These are phyloP conservation scores for Progne subis DNA, from an alignment of 2,113 vertebrate species.

Conservation along the genomic window DNA sequence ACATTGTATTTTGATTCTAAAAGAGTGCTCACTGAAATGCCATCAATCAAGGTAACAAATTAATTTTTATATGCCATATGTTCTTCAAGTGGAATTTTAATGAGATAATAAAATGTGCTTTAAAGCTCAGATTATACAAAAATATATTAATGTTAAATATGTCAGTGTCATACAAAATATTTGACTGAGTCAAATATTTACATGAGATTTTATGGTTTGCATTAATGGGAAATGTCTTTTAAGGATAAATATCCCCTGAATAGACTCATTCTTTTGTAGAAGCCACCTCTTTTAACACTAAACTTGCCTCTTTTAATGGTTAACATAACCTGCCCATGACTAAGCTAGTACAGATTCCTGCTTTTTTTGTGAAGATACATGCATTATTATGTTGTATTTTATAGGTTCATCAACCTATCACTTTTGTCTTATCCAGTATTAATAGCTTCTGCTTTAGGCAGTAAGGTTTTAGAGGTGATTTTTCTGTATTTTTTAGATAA, in stretches of 20 bases:
- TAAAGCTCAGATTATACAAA: slow-evolving; percentile 16
- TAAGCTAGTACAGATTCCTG: neutral
- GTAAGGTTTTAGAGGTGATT: neutral
- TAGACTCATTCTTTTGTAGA: neutral
- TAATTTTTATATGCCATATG: slow-evolving; percentile 31
- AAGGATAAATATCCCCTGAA: neutral
- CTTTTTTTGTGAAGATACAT: neutral
- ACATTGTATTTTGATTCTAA: slow-evolving; percentile 36
- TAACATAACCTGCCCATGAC: neutral
- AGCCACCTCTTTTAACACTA: neutral
- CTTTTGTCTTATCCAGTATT: neutral
- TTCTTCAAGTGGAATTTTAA: slow-evolving; percentile 46
- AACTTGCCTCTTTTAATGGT: neutral
- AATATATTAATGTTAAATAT: neutral
- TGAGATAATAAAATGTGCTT: neutral
- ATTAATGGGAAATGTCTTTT: neutral
- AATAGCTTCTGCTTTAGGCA: neutral
- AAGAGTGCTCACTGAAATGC: slow-evolving; percentile 20
- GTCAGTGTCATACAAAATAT: neutral
- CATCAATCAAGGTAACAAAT: slow-evolving; percentile 41
- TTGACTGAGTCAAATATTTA: neutral
- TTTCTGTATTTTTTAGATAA: neutral
- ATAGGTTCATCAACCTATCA: neutral
- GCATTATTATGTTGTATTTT: neutral
- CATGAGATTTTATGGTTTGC: neutral